Base-by-base conservation (phyloP, 2,113 vertebrate species). In the Charina bottae region DNA sequence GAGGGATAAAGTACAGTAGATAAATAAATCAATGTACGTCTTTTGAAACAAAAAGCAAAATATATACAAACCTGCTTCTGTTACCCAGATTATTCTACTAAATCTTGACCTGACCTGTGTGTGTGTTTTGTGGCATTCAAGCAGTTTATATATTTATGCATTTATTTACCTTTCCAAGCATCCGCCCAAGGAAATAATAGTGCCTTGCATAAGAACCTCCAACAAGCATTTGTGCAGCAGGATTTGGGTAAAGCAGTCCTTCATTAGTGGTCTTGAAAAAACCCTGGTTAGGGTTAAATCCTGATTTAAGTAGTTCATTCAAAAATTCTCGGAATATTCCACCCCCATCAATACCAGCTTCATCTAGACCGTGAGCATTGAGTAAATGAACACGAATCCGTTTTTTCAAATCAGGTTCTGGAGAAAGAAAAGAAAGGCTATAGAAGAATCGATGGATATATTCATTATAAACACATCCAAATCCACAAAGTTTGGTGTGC, bases 211-310 rank as follows among this genome's bases (percentile, higher is more conserved):
- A 99, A 4, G 98, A 98, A 83, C 99, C 98, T 55, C 99, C 99
- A 87, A 99, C 97, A 0, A 99, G 98, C 98, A 99, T 99, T 96
- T 98, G 98, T 2, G 99, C 98, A 23, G 99, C 98, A 3, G 99
- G 99, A 94, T 97, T 99, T 54, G 99, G 98, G 87, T 99, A 99
- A 83, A 99, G 98, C 90, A 99, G 98, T 6, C 99, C 98, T 94
- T 99, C 99, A 49, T 99, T 99, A 91, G 99, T 99, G 37, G 99
- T 99, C 96, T 99, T 99, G 97, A 99, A 98, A 97, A 99, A 99
- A 0, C 99, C 99, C 96, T 99, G 99, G 96, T 99, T 99, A 89
- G 99, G 99, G 93, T 99, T 99, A 96, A 99, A 99, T 92, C 99
- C 99, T 0, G 99, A 99, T 94, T 99, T 99, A 87, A 99, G 98